These are phyloP conservation scores for Corydoras maculifer DNA, from an alignment of 2,113 vertebrate genomes.

Conservation along the genomic window DNA sequence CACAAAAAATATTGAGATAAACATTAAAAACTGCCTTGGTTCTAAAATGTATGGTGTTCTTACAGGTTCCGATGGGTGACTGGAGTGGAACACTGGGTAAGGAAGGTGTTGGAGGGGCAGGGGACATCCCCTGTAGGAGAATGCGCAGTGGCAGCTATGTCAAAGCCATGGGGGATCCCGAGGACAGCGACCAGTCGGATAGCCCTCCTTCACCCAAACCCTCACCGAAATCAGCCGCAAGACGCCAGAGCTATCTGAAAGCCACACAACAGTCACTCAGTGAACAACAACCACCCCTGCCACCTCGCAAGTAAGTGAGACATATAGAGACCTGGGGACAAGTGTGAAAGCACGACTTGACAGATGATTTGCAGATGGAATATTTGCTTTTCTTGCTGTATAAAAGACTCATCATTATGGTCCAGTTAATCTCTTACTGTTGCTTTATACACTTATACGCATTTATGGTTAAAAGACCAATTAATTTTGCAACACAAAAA, in stretches of 20 bases:
- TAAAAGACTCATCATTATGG: no score
- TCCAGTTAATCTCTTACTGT: no score
- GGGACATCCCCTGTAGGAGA: constrained; percentile 89
- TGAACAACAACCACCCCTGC: constrained; percentile 76
- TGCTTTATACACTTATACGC: no score
- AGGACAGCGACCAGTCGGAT: constrained; percentile 93
- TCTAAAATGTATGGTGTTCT: neutral
- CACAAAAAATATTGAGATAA: no score
- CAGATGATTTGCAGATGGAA: no score
- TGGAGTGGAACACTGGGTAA: constrained; percentile 83
- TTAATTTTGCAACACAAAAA: no score
- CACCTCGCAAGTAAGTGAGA: constrained; percentile 78
- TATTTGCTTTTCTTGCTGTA: no score
- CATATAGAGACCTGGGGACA: no score
- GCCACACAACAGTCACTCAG: constrained; percentile 96
- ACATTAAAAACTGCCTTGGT: no score
- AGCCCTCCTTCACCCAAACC: constrained; percentile 94
- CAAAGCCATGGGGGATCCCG: constrained; percentile 95
- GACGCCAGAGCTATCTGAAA: constrained; percentile 98
- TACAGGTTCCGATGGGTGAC: constrained; percentile 63
- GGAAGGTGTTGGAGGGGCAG: constrained; percentile 52
- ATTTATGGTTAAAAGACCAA: no score
- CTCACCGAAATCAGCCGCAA: constrained; percentile 88
- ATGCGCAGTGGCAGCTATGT: constrained; percentile 99
- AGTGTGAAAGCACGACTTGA: no score